phyloP scores from a whole-genome alignment of 2,113 vertebrate species.

The Mungos mungo region DNA sequence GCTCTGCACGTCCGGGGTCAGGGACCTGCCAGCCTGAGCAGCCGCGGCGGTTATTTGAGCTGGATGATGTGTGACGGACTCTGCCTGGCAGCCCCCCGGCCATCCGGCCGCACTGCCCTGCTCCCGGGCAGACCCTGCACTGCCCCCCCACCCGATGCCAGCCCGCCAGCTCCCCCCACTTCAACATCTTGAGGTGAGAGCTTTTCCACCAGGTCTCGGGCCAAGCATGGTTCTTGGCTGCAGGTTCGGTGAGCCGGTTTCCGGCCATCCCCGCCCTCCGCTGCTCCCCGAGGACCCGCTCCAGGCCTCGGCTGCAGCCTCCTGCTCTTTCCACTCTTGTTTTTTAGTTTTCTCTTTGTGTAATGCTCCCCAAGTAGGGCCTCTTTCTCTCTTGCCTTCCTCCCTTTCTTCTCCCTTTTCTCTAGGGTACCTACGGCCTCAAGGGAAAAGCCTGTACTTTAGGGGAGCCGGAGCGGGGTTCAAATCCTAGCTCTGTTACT shows the following conservation, averaged over 20 bases:
- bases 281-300: slow-evolving; percentile 58
- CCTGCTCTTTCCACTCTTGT: background rate
- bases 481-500: background rate
- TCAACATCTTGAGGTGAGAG: slow-evolving; percentile 56
- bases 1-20: background rate
- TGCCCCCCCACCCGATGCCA: slow-evolving; percentile 9
- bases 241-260: slow-evolving; percentile 38
- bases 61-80: background rate
- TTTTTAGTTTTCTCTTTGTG: background rate
- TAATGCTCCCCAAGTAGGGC: background rate
- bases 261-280: slow-evolving; percentile 53
- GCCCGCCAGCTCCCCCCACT: slow-evolving; percentile 66
- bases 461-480: background rate
- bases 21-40: background rate
- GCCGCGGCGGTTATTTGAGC: background rate
- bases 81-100: slow-evolving; percentile 9
- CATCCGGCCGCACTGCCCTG: background rate
- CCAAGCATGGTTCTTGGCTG: slow-evolving; percentile 80
- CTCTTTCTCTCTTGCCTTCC: background rate
- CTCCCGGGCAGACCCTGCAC: background rate
- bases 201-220: slow-evolving; percentile 65
- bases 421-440: background rate
- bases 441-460: background rate
- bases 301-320: background rate
- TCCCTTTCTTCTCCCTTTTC: background rate